Evolutionary conservation across 2,113 vertebrate genomes (phyloP), one percentile per base, ranked within the genome.

Genomic region (Oreocharis arfaki): DNA sequence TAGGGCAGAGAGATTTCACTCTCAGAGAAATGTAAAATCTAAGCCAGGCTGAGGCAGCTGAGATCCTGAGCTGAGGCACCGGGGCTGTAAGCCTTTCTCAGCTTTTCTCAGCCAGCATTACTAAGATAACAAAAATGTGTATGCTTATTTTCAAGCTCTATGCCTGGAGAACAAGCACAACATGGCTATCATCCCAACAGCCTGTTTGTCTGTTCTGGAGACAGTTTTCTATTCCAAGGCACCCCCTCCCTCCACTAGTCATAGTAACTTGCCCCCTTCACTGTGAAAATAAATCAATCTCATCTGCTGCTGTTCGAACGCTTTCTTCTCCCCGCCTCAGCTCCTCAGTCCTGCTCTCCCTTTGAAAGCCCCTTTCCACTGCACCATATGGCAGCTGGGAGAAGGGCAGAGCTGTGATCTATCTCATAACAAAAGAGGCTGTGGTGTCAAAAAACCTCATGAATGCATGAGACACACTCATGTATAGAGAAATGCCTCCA

Each of bases 381-480:
- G 96, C 96, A 98, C 98, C 99, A 99, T 99, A 99, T 99, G 99
- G 99, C 98, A 98, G 98, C 97, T 99, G 98, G 98, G 98, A 97
- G 97, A 95, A 97, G 94, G 92, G 89, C 90, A 97, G 96, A 96
- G 95, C 96, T 91, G 60, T 90, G 98, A 97, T 98, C 96, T 64
- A 94, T 74, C 97, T 97, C 74, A 1, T 44, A 97, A 99, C 99
- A 99, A 99, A 99, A 97, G 98, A 93, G 95, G 84, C 98, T 96
- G 97, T 44, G 96, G 97, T 98, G 98, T 98, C 98, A 98, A 97
- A 93, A 97, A 69, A 96, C 97, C 97, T 98, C 96, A 98, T 99
- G 98, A 99, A 99, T 99, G 98, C 98, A 98, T 98, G 97, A 94
- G 98, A 97, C 98, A 98, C 95, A 97, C 97, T 81, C 96, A 90